phyloP scores from a whole-genome alignment of 2,888 invertebrate genomes.

The Amphipoea oculea region DNA sequence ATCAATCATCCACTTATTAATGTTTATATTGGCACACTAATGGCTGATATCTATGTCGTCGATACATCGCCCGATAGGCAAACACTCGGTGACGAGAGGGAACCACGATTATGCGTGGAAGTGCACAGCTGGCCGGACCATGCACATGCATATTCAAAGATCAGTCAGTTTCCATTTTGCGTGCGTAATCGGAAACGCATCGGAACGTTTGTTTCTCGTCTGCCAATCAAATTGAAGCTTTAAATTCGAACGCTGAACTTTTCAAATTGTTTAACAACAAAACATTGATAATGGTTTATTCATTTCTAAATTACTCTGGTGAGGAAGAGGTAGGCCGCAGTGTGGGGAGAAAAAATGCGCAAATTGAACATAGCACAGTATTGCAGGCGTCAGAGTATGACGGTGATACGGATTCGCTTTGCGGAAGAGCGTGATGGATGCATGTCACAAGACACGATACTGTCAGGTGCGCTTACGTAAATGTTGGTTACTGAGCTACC shows the following conservation, averaged over 20 bases:
- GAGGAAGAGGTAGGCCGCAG: slow-evolving; percentile 83
- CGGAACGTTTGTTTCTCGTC: slow-evolving; percentile 68
- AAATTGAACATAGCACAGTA: slow-evolving; percentile 74
- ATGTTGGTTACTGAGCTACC: slow-evolving; percentile 80
- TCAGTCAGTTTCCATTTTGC: slow-evolving; percentile 88
- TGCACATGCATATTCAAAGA: slow-evolving; percentile 89
- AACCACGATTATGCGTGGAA: slow-evolving; percentile 70
- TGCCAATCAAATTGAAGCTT: slow-evolving; percentile 77
- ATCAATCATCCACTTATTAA: slow-evolving; percentile 69
- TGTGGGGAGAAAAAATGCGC: slow-evolving; percentile 72
- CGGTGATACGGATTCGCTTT: slow-evolving; percentile 74
- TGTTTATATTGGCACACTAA: slow-evolving; percentile 73
- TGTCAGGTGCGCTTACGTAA: slow-evolving; percentile 74
- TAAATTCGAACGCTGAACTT: slow-evolving; percentile 68
- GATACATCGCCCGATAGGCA: slow-evolving; percentile 67
- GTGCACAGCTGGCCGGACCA: slow-evolving; percentile 74
- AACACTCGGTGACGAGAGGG: slow-evolving; percentile 70
- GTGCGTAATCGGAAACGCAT: slow-evolving; percentile 87
- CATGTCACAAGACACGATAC: slow-evolving; percentile 72
- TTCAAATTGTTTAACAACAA: slow-evolving; percentile 63
- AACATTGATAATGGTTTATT: slow-evolving; percentile 80
- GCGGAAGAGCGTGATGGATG: slow-evolving; percentile 82
- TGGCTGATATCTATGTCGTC: slow-evolving; percentile 72
- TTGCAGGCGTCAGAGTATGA: slow-evolving; percentile 83
- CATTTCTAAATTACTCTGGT: slow-evolving; percentile 81